Conservation (phyloP, 2,888 invertebrate genomes). For the Keiferia lycopersicella region DNA sequence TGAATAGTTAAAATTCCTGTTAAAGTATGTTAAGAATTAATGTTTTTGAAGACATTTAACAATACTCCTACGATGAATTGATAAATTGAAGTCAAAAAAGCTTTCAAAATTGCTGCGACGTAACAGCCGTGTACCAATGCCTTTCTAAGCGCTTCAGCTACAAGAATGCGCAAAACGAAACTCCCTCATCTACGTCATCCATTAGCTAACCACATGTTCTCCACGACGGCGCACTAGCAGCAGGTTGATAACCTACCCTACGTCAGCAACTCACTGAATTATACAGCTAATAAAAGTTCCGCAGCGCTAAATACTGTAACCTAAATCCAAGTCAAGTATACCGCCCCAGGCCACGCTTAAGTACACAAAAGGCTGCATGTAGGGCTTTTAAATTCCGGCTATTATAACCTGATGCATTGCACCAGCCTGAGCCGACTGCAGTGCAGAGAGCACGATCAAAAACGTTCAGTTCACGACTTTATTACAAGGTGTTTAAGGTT, state of each 20-base stretch:
- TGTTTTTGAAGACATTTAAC: too few species aligned
- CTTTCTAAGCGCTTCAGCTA: not conserved
- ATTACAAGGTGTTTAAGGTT: slow-evolving; percentile 11
- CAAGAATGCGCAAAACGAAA: not conserved
- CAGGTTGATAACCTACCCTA: not conserved
- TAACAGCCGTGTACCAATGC: not conserved
- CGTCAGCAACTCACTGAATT: slow-evolving; percentile 8
- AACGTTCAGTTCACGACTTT: slow-evolving; percentile 17
- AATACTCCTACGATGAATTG: too few species aligned
- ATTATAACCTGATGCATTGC: slow-evolving; percentile 32
- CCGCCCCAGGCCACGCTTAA: slow-evolving; percentile 15
- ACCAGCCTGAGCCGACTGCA: slow-evolving; percentile 28
- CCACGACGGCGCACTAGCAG: not conserved
- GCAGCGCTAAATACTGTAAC: slow-evolving; percentile 20
- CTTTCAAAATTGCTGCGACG: not conserved
- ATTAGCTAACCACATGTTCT: not conserved
- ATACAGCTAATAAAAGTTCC: slow-evolving; percentile 16
- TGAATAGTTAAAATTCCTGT: too few species aligned
- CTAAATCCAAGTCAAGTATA: slow-evolving; percentile 22
- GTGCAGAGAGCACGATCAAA: slow-evolving; percentile 26
- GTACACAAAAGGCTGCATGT: slow-evolving; percentile 22
- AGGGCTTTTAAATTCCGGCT: slow-evolving; percentile 23
- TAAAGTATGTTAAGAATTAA: too few species aligned
- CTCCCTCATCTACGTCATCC: not conserved
- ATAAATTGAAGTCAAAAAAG: too few species aligned